Evolutionary conservation across 1,140 invertebrate genomes (phyloP), one percentile per base, ranked within the genome.

Genomic region (Ectropis grisescens): DNA sequence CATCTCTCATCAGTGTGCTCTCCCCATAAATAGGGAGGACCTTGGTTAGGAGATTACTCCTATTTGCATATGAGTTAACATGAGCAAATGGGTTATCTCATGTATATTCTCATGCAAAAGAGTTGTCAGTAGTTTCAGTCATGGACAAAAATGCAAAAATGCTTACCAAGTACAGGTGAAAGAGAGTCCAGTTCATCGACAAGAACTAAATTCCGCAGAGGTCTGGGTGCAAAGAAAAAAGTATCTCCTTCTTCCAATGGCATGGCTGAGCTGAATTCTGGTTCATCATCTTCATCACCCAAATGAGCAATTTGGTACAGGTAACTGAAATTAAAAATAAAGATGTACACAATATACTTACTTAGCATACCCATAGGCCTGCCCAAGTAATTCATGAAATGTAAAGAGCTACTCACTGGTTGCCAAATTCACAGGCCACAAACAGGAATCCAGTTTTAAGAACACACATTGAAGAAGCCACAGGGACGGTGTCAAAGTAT

Each of bases 401-500:
- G 35, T 19, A 28, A 13, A 27, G 15, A 13, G 6, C 54, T 46
- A 93, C 93, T 93, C 88, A 98, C 94, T 99, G 98, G 83, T 99
- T 99, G 48, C 98, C 98, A 90, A 99, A 99, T 85, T 99, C 98
- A 28, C 95, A 94, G 2, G 97, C 97, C 5, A 99, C 94, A 85
- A 99, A 99, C 0, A 99, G 83, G 68, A 99, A 99, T 2, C 98
- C 98, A 39, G 97, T 99, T 75, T 99, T 99, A 3, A 99, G 78
- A 12, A 99, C 97, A 85, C 96, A 98, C 93, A 99, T 94, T 1
- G 95, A 88, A 1, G 93, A 88, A 0, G 98, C 95, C 2, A 98
- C 94, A 10, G 98, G 96, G 2, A 99, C 96, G 11, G 98, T 99
- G 65, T 99, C 98, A 83, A 99, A 99, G 82, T 99, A 99, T 72